Conservation (phyloP, 2,797 vertebrate genomes). For the Lutjanus argentimaculatus region DNA sequence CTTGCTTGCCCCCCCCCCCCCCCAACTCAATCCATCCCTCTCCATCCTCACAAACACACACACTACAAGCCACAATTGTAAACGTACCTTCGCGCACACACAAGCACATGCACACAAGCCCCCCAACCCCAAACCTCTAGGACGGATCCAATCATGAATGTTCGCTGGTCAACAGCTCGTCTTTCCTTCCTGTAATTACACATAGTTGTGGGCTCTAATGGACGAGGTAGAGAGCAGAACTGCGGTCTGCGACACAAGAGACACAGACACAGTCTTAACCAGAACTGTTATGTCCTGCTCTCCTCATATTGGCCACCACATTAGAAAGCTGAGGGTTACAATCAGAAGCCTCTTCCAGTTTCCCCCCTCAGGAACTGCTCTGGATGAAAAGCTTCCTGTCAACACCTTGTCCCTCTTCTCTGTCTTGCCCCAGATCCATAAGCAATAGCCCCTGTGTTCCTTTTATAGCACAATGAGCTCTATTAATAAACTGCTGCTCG, state of each 20-base stretch:
- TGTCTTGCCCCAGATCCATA: conserved; percentile 63
- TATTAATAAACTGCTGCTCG: conserved; percentile 74
- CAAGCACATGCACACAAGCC: conserved; percentile 24
- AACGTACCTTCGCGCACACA: conserved; percentile 59
- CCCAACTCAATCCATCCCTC: conserved; percentile 64
- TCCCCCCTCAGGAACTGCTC: conserved; percentile 60
- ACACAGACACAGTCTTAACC: conserved; percentile 74
- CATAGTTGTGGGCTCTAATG: conserved; percentile 85
- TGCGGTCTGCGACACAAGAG: conserved; percentile 76
- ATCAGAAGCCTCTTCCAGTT: conserved; percentile 72
- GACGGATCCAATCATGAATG: conserved; percentile 71
- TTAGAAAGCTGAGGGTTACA: conserved; percentile 68
- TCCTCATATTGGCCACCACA: conserved; percentile 71
- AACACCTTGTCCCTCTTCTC: conserved; percentile 72
- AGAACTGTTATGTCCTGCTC: conserved; percentile 74
- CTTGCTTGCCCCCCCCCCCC: conserved; percentile 27
- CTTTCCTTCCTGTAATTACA: conserved; percentile 86
- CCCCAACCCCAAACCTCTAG: conserved; percentile 57
- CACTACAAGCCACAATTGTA: conserved; percentile 67
- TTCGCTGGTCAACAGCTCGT: conserved; percentile 81
- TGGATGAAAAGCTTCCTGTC: conserved; percentile 79
- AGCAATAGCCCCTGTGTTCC: conserved; percentile 65
- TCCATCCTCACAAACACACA: conserved; percentile 62
- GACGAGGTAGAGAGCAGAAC: conserved; percentile 77
- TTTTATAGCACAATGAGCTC: conserved; percentile 80